Evolutionary conservation across 2,113 vertebrate genomes (phyloP).

Genomic region (Podarcis muralis): DNA sequence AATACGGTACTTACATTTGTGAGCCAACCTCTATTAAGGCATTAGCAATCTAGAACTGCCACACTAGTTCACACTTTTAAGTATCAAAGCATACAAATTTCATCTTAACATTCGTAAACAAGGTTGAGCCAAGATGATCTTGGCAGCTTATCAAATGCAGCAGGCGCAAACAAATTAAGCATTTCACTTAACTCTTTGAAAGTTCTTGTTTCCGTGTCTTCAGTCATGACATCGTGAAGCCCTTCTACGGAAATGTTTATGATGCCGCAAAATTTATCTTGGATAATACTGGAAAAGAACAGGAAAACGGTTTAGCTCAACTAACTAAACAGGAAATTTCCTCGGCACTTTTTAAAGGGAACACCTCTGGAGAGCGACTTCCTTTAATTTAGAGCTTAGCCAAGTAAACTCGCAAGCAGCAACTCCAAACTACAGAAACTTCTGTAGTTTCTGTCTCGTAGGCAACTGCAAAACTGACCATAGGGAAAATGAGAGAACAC

Average conservation of each 20-base stretch:
- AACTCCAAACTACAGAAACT: neutral
- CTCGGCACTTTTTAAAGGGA: neutral
- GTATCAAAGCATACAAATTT: neutral
- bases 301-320: constrained; percentile 56
- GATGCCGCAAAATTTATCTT: constrained; percentile 98
- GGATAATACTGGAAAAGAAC: constrained; percentile 86
- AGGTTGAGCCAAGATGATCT: neutral
- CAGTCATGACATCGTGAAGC: constrained; percentile 95
- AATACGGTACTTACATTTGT: neutral
- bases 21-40: neutral
- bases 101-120: neutral
- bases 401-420: neutral
- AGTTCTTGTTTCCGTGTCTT: constrained; percentile 91
- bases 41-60: neutral
- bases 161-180: constrained; percentile 2
- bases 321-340: constrained; percentile 51
- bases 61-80: neutral
- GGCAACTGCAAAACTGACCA: neutral
- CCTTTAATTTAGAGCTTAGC: constrained; percentile 6
- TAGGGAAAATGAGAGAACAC: neutral
- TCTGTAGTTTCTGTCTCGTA: neutral
- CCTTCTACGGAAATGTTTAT: constrained; percentile 94
- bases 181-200: constrained; percentile 90
- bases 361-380: constrained; percentile 28
- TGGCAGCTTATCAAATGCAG: neutral